Conservation (phyloP, 1,140 invertebrate species). For the Rhopalosiphum maidis region DNA sequence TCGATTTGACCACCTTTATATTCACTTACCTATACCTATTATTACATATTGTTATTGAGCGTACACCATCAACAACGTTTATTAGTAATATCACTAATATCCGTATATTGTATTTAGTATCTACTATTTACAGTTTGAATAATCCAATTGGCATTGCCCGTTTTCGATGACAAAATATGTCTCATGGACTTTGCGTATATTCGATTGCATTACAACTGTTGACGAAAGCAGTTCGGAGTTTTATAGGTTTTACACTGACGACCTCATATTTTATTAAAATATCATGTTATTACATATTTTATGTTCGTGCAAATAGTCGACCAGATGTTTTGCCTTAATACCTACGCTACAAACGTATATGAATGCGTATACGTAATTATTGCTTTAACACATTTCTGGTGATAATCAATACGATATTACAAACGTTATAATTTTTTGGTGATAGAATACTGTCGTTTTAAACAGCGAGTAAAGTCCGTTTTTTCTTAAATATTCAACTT, state of each 20-base stretch:
- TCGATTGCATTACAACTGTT: neutral
- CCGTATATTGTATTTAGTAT: no score
- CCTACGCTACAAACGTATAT: neutral
- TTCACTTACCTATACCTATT: no score
- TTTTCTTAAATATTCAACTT: neutral
- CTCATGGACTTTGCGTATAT: neutral
- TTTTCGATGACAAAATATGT: neutral
- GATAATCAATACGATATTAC: neutral
- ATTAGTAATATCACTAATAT: no score
- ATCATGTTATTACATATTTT: neutral
- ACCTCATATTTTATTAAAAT: neutral
- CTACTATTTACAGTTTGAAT: neutral
- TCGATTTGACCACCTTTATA: no score
- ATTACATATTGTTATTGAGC: no score
- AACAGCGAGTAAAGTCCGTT: neutral
- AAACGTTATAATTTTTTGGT: neutral
- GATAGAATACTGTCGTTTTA: neutral
- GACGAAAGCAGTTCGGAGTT: neutral
- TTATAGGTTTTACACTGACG: neutral
- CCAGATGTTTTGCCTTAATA: slow-evolving; percentile 20
- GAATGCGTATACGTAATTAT: neutral
- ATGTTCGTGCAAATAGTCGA: neutral
- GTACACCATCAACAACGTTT: no score
- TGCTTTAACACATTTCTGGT: neutral
- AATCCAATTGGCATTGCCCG: neutral